Evolutionary conservation across 1,140 invertebrate genomes (phyloP), one percentile per base, ranked within the genome.

Genomic region (Drosophila serrata): DNA sequence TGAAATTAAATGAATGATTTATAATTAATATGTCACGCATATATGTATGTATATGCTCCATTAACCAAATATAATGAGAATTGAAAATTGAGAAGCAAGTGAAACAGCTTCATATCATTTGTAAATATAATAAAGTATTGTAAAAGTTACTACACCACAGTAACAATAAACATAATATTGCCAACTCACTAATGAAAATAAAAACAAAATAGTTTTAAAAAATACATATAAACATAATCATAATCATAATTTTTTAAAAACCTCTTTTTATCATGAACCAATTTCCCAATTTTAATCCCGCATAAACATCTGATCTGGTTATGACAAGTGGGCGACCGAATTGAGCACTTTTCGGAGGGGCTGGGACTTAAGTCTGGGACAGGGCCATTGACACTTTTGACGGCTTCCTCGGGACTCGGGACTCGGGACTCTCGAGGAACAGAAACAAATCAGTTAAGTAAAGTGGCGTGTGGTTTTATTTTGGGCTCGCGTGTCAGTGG

Each of bases 391-490:
- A 68, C 60, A 64, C 63, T 51, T 40, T 40, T 31, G 55, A 39
- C 29, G 49, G 31, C 29, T 55, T 40, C 46, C 49, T 63, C 13
- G 42, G 27, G 48, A 39, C 27, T 15, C 17, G 46, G 2, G 15
- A 37, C 37, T 70, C 8, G 29, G 12, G 31, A 19, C 49, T 46
- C 22, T 46, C 22, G 22, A 22, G 63, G 61, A 56, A 77, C 63
- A 51, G 55, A 72, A 72, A 69, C 75, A 78, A 78, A 78, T 78
- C 75, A 78, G 77, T 78, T 78, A 78, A 62, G 64, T 22, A 45
- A 76, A 76, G 51, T 45, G 72, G 51, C 27, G 42, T 49, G 39
- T 69, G 63, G 29, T 78, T 37, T 78, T 69, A 69, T 78, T 76
- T 76, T 33, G 73, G 60, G 27, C 19, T 77, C 60, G 75, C 75